Conservation (phyloP, 2,888 invertebrate genomes). For the Pogonocherus hispidulus region DNA sequence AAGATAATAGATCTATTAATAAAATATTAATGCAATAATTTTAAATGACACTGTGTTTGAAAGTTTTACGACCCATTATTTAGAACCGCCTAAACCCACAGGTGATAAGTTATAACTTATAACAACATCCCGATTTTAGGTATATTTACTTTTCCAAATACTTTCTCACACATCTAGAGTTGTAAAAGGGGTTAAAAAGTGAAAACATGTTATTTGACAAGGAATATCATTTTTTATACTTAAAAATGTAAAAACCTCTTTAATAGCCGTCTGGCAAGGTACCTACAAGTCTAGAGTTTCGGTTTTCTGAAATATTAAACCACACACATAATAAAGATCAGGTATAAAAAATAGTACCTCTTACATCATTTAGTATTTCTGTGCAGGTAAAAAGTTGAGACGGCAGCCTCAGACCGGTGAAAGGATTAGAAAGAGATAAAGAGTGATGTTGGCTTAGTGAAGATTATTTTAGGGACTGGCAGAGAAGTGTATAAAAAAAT, state of each 20-base stretch:
- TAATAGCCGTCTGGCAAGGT: constrained; percentile 23
- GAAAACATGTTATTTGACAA: constrained; percentile 34
- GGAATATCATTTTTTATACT: constrained; percentile 33
- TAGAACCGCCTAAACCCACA: too few relatives aligned
- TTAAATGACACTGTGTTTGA: too few relatives aligned
- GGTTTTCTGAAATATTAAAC: constrained; percentile 34
- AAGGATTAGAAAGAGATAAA: constrained; percentile 8
- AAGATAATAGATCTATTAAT: too few relatives aligned
- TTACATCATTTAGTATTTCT: constrained; percentile 33
- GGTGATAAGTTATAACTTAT: too few relatives aligned
- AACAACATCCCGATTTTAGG: background rate
- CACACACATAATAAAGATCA: constrained; percentile 34
- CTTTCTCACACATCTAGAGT: constrained; percentile 25
- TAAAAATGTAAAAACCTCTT: constrained; percentile 24
- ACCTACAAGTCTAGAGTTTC: constrained; percentile 31
- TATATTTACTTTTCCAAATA: constrained; percentile 11
- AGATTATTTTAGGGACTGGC: constrained; percentile 26
- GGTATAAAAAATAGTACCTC: constrained; percentile 31
- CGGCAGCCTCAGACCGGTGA: background rate
- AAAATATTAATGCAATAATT: too few relatives aligned
- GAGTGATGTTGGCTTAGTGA: background rate
- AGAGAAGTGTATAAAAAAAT: constrained; percentile 11
- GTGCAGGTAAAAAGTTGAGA: constrained; percentile 24
- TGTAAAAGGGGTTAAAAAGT: constrained; percentile 26
- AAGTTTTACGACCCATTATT: too few relatives aligned